Conservation (phyloP, 2,888 invertebrate genomes). For the Drosophila kambysellisi region DNA sequence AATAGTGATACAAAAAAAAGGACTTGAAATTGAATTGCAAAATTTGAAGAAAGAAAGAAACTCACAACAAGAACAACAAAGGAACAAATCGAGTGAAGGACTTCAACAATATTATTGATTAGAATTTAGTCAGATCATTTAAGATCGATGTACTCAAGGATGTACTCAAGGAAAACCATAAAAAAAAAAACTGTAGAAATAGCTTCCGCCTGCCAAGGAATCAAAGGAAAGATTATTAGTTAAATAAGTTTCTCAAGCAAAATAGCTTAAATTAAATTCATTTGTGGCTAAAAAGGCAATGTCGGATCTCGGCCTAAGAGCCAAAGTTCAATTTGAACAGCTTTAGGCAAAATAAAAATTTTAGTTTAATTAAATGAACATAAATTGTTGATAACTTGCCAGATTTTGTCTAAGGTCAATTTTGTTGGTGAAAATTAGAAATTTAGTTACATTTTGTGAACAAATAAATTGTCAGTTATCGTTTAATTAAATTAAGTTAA, state of each 20-base stretch:
- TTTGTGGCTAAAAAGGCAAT: no score
- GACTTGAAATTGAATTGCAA: constrained; percentile 24
- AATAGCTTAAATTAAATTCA: no score
- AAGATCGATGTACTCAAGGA: not conserved
- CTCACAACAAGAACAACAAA: not conserved
- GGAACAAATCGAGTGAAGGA: not conserved
- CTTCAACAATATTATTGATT: constrained; percentile 10
- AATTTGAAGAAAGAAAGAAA: constrained; percentile 2
- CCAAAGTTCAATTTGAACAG: no score
- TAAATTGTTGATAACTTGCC: no score
- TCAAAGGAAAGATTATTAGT: no score
- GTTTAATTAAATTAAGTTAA: no score
- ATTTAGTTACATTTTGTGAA: not conserved
- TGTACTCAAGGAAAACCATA: not conserved
- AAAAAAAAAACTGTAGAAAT: not conserved
- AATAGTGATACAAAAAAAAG: not conserved
- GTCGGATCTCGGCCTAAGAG: no score
- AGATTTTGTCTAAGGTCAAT: not conserved
- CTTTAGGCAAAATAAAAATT: no score
- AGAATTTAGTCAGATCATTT: not conserved
- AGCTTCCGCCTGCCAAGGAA: no score
- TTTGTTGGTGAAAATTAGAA: not conserved
- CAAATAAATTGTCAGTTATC: no score
- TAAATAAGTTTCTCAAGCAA: no score
- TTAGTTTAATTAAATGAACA: no score